These are phyloP conservation scores for Sminthurinus aureus DNA, from an alignment of 2,888 invertebrate genomes.

Conservation along the genomic window DNA sequence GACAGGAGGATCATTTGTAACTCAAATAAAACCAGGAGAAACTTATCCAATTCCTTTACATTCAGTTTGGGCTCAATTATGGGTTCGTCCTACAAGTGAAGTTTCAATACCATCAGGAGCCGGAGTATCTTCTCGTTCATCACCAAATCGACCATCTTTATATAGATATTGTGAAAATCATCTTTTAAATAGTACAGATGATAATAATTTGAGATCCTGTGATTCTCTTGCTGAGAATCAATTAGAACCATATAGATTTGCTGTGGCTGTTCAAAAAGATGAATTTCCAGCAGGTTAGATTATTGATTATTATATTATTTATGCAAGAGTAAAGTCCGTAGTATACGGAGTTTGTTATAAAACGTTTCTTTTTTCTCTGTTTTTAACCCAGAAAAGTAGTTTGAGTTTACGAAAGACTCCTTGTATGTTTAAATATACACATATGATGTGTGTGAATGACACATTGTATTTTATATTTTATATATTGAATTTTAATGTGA, in stretches of 20 bases:
- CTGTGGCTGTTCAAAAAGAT: conserved; percentile 80
- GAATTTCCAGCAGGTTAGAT: conserved; percentile 77
- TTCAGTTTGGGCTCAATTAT: conserved; percentile 77
- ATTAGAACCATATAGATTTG: conserved; percentile 70
- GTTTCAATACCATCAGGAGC: not conserved
- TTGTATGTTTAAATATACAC: too few species aligned
- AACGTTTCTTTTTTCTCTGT: too few species aligned
- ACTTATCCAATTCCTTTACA: conserved; percentile 79
- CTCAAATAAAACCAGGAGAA: conserved; percentile 66
- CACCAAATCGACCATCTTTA: conserved; percentile 23
- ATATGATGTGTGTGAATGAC: too few species aligned
- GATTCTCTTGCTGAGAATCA: conserved; percentile 47
- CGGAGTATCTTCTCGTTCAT: not conserved
- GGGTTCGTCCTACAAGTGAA: conserved; percentile 71
- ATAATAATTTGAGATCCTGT: conserved; percentile 51
- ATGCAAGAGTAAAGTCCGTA: too few species aligned
- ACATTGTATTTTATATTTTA: too few species aligned
- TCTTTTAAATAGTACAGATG: conserved; percentile 48
- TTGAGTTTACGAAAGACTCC: too few species aligned
- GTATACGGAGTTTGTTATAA: too few species aligned
- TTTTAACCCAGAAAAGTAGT: too few species aligned
- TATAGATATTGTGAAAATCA: conserved; percentile 55
- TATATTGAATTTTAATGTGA: too few species aligned
- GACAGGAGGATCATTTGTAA: conserved; percentile 60
- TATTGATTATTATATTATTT: too few species aligned